Evolutionary conservation across 2,113 vertebrate species (phyloP), one percentile per base, ranked within the genome.

Genomic region (Craseonycteris thonglongyai): DNA sequence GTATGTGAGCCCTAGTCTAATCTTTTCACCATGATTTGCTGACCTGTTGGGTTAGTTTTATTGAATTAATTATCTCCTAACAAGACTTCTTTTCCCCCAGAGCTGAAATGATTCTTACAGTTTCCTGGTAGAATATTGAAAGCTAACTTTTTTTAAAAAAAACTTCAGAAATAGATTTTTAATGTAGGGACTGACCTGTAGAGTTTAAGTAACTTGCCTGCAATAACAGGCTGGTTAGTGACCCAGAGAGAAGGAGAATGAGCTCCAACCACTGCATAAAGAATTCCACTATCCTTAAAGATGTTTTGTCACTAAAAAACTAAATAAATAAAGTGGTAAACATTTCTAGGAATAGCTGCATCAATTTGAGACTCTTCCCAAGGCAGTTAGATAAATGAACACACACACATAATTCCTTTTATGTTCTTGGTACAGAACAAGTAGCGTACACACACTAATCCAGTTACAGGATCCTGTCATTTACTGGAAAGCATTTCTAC

Each of bases 321-420:
- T 58, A 38, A 88, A 22, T 30, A 33, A 35, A 42, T 18, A 30
- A 76, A 22, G 40, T 45, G n/a, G 14, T 51, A 13, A 74, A 51
- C 74, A 95, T 82, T 58, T 49, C 38, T 74, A 82, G 40, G 93
- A 95, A 82, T 2, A 96, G 93, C 95, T 98, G 88, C 65, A 72
- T 88, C 45, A 40, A n/a, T 92, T 94, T 42, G 54, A 42, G 8
- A 88, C 61, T 95, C 96, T 95, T 95, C 83, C 88, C 59, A 93
- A 54, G 74, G 35, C 59, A 35, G 0, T 66, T n/a, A 63, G 66
- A 76, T 78, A 88, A 66, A 56, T 71, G 68, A 82, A 13, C 79
- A 38, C 4, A 12, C 16, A 54, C 69, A 59, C 59, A 94, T 45
- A 68, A 56, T 91, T 71, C 79, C 1, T 96, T 93, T 91, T 30